phyloP scores from a whole-genome alignment of 2,888 invertebrate genomes.

The Empis stercorea region DNA sequence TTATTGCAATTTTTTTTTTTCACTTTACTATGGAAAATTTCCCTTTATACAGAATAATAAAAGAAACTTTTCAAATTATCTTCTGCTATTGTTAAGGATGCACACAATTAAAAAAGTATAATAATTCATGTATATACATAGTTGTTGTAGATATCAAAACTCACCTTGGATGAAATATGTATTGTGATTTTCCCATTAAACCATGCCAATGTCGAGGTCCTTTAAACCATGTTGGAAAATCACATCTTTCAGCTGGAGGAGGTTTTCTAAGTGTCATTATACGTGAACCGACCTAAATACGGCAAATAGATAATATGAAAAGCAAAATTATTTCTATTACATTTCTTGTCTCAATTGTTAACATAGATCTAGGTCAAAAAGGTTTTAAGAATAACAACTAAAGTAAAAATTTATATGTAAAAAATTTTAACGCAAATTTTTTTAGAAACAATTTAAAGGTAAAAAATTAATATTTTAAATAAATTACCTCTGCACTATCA shows the following conservation, averaged over 20 bases:
- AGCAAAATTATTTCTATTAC: conserved; percentile 12
- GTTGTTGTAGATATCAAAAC: too few species aligned
- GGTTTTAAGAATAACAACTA: too few species aligned
- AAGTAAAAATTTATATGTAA: too few species aligned
- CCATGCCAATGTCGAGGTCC: conserved; percentile 80
- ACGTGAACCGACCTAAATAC: conserved; percentile 33
- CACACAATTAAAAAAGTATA: too few species aligned
- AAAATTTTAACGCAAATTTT: neutral
- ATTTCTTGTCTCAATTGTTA: neutral
- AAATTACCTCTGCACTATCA: conserved; percentile 64
- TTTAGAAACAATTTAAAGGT: neutral
- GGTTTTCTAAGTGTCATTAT: conserved; percentile 37
- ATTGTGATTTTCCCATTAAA: conserved; percentile 71
- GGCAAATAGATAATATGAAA: conserved; percentile 5
- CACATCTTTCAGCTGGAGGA: conserved; percentile 45
- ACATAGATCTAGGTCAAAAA: too few species aligned
- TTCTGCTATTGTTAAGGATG: too few species aligned
- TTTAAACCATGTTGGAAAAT: conserved; percentile 79
- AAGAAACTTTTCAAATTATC: too few species aligned
- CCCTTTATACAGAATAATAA: too few species aligned
- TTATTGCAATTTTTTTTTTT: too few species aligned
- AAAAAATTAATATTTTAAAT: too few species aligned
- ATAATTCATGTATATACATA: too few species aligned
- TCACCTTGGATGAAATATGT: conserved; percentile 64
- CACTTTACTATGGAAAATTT: too few species aligned